Evolutionary conservation across 1,140 invertebrate genomes (phyloP).

Genomic region (Frieseomelitta varia): DNA sequence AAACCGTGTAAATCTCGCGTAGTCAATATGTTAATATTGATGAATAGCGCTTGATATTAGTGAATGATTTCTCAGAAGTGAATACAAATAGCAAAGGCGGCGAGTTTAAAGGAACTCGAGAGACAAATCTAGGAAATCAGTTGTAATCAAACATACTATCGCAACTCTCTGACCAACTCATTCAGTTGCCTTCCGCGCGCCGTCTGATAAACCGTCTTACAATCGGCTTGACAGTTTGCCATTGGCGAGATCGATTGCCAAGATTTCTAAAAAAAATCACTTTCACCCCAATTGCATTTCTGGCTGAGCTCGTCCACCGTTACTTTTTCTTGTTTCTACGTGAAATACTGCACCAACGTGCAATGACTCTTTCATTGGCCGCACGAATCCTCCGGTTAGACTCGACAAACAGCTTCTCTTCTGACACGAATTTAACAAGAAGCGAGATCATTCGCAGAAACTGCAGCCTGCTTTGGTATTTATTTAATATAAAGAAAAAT

Average conservation of each 20-base stretch:
- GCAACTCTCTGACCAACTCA: background rate
- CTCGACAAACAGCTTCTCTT: background rate
- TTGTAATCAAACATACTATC: background rate
- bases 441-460: background rate
- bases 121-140: background rate
- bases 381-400: background rate
- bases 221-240: constrained; percentile 36
- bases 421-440: background rate
- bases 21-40: background rate
- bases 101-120: background rate
- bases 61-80: background rate
- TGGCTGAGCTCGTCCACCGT: background rate
- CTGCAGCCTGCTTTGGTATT: background rate
- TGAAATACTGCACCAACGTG: constrained; percentile 48
- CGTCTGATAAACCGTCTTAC: constrained; percentile 16
- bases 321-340: constrained; percentile 37
- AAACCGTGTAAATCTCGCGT: background rate
- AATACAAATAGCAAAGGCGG: background rate
- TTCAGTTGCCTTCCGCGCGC: background rate
- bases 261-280: constrained; percentile 48
- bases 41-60: background rate
- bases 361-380: constrained; percentile 32
- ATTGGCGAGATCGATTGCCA: constrained; percentile 45
- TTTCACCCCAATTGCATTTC: constrained; percentile 29
- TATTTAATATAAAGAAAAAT: background rate